Conservation (phyloP, 1,140 invertebrate species). For the Drosophila mojavensis region DNA sequence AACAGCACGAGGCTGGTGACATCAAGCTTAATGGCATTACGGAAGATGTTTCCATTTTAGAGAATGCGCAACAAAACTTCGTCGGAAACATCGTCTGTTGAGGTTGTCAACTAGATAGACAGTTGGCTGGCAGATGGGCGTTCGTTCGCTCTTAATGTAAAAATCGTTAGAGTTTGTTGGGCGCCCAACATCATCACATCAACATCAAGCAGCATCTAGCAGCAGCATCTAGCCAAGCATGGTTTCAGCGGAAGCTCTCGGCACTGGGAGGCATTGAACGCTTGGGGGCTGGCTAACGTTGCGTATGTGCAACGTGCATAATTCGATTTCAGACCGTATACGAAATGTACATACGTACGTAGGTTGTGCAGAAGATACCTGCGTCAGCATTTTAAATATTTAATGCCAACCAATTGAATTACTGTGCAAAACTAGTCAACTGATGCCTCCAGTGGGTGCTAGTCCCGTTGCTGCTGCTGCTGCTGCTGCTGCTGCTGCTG, state of each 20-base stretch:
- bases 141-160: conserved; percentile 62
- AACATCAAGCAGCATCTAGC: conserved; percentile 27
- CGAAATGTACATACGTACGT: conserved; percentile 11
- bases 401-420: conserved; percentile 77
- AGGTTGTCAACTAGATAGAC: conserved; percentile 72
- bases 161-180: conserved; percentile 75
- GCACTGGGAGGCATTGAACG: conserved; percentile 27
- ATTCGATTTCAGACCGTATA: conserved; percentile 65
- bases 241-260: conserved; percentile 54
- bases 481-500: not conserved
- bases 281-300: conserved; percentile 33
- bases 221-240: conserved; percentile 23
- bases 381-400: conserved; percentile 73
- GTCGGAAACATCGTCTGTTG: conserved; percentile 54
- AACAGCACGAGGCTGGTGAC: conserved; percentile 16
- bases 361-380: conserved; percentile 33
- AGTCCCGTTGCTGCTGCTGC: not conserved
- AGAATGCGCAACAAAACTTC: conserved; percentile 60
- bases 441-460: conserved; percentile 21
- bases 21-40: conserved; percentile 33
- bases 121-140: conserved; percentile 38
- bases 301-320: conserved; percentile 67
- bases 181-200: conserved; percentile 23
- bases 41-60: conserved; percentile 61
- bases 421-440: conserved; percentile 34